A percentile compares a stretch with the other conserved stretches of the same genome.
Conservation (phyloP, 2,888 invertebrate genomes). For the Tridacna gigas region DNA sequence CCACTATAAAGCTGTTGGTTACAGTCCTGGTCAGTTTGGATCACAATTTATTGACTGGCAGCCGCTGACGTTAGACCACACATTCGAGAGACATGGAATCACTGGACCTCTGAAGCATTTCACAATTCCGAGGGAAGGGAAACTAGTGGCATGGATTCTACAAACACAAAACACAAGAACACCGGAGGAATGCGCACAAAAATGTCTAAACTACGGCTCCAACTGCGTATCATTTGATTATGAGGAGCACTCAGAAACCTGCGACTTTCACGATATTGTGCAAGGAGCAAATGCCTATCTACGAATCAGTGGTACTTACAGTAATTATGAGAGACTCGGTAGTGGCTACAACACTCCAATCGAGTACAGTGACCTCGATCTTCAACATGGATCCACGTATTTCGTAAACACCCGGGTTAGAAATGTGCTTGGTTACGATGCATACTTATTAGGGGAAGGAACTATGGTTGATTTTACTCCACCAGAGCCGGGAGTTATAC, state of each 20-base stretch:
- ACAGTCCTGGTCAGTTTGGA: conserved; percentile 68
- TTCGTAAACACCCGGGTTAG: conserved; percentile 68
- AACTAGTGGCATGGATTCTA: conserved; percentile 61
- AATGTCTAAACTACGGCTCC: conserved; percentile 60
- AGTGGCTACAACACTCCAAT: conserved; percentile 66
- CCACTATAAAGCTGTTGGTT: conserved; percentile 67
- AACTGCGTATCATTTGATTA: conserved; percentile 74
- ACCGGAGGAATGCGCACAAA: conserved; percentile 63
- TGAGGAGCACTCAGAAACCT: conserved; percentile 68
- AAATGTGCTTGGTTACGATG: conserved; percentile 69
- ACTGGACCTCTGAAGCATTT: conserved; percentile 59
- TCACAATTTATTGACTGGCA: conserved; percentile 68
- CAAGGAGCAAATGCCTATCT: conserved; percentile 68
- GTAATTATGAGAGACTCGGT: conserved; percentile 71
- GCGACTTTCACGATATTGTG: conserved; percentile 70
- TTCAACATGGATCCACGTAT: conserved; percentile 69
- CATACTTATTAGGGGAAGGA: conserved; percentile 63
- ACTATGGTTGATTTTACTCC: conserved; percentile 74
- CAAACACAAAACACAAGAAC: conserved; percentile 43
- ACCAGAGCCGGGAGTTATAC: conserved; percentile 70
- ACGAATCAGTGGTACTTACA: conserved; percentile 67
- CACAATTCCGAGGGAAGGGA: conserved; percentile 65
- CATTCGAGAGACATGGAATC: conserved; percentile 41
- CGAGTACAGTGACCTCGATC: conserved; percentile 53
- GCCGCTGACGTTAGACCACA: conserved; percentile 49